Evolutionary conservation across 1,140 invertebrate species (phyloP).

Genomic region (Drosophila arawakana): DNA sequence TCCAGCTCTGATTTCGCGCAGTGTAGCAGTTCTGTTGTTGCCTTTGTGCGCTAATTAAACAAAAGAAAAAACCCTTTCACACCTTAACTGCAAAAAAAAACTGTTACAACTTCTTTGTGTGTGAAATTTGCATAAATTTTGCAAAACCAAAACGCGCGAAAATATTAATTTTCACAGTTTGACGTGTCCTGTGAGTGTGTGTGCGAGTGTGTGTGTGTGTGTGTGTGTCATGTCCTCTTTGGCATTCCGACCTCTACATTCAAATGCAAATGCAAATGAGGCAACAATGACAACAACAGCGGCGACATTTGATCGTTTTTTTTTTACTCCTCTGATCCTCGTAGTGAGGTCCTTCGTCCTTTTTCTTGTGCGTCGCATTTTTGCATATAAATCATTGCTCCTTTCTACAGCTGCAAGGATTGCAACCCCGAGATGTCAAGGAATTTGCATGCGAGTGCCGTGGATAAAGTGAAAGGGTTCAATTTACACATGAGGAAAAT

Average conservation of each 20-base stretch:
- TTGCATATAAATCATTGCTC: conserved; percentile 74
- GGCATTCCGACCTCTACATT: conserved; percentile 49
- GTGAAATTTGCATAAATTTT: conserved; percentile 79
- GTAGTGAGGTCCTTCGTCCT: conserved; percentile 35
- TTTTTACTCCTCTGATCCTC: conserved; percentile 41
- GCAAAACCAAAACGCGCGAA: conserved; percentile 71
- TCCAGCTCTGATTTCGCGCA: conserved; percentile 7
- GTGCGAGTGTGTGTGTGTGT: too few relatives aligned
- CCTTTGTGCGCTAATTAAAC: conserved; percentile 74
- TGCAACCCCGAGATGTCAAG: conserved; percentile 67
- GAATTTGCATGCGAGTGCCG: conserved; percentile 67
- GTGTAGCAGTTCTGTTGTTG: conserved; percentile 19
- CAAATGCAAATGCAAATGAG: conserved; percentile 72
- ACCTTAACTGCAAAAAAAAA: conserved; percentile 59
- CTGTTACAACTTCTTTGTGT: conserved; percentile 76
- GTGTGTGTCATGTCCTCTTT: conserved; percentile 12
- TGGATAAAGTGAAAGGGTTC: conserved; percentile 52
- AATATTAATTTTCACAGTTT: conserved; percentile 81
- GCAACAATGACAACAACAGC: conserved; percentile 71
- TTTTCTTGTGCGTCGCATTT: conserved; percentile 47
- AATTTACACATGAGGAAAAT: conserved; percentile 14
- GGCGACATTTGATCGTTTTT: conserved; percentile 79
- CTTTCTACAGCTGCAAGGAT: conserved; percentile 33
- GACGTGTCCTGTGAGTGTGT: conserved; percentile 47
- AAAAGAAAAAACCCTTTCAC: conserved; percentile 77